These are phyloP conservation scores for Aphidoletes aphidimyza DNA, from an alignment of 2,888 invertebrate species.

Conservation along the genomic window DNA sequence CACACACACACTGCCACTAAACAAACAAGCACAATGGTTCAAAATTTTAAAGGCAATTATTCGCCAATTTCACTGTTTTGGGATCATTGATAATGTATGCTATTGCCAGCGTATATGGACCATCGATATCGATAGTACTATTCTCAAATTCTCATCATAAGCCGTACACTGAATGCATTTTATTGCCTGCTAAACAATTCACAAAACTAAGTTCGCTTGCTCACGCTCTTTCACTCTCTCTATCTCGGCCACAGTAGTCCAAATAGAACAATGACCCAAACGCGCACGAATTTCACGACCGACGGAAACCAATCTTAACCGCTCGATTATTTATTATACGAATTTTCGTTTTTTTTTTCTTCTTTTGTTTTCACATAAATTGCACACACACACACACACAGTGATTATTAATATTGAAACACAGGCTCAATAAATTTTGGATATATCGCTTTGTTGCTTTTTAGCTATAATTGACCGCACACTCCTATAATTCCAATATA, in stretches of 20 bases:
- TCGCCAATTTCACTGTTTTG: background rate
- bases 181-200: conserved; percentile 19
- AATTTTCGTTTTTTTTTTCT: background rate
- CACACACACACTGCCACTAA: background rate
- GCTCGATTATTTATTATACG: background rate
- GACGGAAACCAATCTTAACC: background rate
- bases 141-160: background rate
- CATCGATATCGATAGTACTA: background rate
- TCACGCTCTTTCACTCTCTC: too few relatives aligned
- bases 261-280: background rate
- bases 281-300: background rate
- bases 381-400: too few relatives aligned
- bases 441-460: background rate
- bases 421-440: background rate
- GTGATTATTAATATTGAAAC: conserved; percentile 8
- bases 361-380: background rate
- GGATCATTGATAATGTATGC: background rate
- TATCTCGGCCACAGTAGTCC: too few relatives aligned
- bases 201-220: background rate
- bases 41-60: background rate
- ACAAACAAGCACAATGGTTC: background rate
- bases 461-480: background rate
- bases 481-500: conserved; percentile 7
- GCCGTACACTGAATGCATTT: background rate
- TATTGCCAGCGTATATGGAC: background rate